These are phyloP conservation scores for Neofelis nebulosa DNA, from an alignment of 2,113 vertebrate species.

Conservation along the genomic window DNA sequence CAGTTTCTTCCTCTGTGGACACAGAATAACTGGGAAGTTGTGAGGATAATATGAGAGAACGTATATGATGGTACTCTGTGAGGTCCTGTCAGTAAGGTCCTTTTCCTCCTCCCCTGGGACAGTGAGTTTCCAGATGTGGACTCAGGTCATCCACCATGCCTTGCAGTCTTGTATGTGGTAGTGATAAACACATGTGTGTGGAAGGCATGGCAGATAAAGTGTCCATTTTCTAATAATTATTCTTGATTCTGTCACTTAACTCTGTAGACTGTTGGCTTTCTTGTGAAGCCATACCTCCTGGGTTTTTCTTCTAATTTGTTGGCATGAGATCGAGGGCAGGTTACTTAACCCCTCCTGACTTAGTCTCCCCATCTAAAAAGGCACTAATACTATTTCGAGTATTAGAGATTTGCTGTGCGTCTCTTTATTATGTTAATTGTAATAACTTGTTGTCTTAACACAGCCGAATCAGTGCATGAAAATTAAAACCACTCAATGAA, in stretches of 20 bases:
- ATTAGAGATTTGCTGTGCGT: not conserved
- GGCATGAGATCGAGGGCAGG: not conserved
- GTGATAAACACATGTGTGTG: not conserved
- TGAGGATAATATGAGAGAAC: not conserved
- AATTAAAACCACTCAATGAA: not conserved
- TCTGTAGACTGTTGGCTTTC: not conserved
- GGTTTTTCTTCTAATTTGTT: not conserved
- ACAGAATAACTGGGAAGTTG: not conserved
- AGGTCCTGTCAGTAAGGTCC: not conserved
- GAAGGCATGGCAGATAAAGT: not conserved
- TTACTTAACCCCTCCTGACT: not conserved
- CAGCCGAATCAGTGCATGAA: not conserved
- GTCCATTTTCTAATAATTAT: not conserved
- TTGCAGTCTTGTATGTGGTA: not conserved
- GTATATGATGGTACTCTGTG: not conserved
- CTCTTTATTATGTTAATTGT: not conserved
- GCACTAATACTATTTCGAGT: not conserved
- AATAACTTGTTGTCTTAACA: not conserved
- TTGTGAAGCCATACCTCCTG: not conserved
- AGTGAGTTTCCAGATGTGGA: not conserved
- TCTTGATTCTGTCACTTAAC: not conserved
- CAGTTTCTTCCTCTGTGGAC: not conserved
- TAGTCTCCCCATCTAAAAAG: not conserved
- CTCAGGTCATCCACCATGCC: not conserved
- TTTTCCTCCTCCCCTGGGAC: not conserved